Percentiles rank a stretch among this genome's conserved stretches.
Evolutionary conservation across 1,140 invertebrate genomes (phyloP).

Genomic region (Onthophagus taurus): DNA sequence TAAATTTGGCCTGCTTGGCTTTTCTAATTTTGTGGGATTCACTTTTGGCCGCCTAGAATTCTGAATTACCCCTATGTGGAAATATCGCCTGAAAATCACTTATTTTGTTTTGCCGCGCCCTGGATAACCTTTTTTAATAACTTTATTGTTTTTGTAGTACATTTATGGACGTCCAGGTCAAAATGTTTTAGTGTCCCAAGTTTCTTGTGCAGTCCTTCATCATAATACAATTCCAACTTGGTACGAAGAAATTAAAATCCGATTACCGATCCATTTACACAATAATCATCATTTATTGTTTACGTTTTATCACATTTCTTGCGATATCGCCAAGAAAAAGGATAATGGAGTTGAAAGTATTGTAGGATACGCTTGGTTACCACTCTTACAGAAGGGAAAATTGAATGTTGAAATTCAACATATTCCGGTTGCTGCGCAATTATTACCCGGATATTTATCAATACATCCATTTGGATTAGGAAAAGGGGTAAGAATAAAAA

Average conservation of each 20-base stretch:
- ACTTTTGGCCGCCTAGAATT: too few species aligned
- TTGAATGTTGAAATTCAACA: slow-evolving; percentile 67
- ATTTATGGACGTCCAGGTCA: slow-evolving; percentile 66
- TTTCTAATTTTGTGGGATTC: too few species aligned
- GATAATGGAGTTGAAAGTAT: slow-evolving; percentile 71
- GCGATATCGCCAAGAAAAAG: slow-evolving; percentile 74
- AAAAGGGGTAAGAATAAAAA: slow-evolving; percentile 77
- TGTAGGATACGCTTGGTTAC: slow-evolving; percentile 87
- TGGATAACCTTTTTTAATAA: not conserved
- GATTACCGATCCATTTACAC: slow-evolving; percentile 67
- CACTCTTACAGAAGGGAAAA: slow-evolving; percentile 72
- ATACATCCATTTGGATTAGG: slow-evolving; percentile 82
- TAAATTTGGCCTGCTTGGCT: too few species aligned
- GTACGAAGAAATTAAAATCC: slow-evolving; percentile 85
- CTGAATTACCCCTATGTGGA: too few species aligned
- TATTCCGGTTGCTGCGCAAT: slow-evolving; percentile 72
- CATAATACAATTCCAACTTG: slow-evolving; percentile 72
- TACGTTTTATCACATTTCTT: slow-evolving; percentile 82
- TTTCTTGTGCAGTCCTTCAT: slow-evolving; percentile 66
- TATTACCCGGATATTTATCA: slow-evolving; percentile 79
- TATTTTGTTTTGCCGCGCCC: too few species aligned
- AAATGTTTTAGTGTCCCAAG: slow-evolving; percentile 49
- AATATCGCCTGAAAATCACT: too few species aligned
- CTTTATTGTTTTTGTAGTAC: slow-evolving; percentile 48
- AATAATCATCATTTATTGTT: slow-evolving; percentile 76